phyloP scores from a whole-genome alignment of 2,797 vertebrate genomes.

The Gouania willdenowi region DNA sequence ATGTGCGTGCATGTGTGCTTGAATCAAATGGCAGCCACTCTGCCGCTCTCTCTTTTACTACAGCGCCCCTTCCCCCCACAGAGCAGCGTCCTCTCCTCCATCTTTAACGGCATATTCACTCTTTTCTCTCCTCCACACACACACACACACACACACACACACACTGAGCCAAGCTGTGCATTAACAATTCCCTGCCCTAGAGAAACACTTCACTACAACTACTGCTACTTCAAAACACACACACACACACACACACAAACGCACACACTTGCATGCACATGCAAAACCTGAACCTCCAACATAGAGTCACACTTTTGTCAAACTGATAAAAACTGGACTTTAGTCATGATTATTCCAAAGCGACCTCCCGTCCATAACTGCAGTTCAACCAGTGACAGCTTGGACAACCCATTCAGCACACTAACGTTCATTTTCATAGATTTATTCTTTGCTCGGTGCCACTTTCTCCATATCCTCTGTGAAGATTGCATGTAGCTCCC shows the following conservation, averaged over 20 bases:
- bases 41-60: slow-evolving; percentile 3
- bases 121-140: slow-evolving; percentile 28
- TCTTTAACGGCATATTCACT: slow-evolving; percentile 16
- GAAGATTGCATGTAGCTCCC: no score
- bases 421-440: no score
- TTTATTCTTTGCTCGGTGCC: no score
- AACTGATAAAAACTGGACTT: no score
- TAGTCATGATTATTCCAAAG: no score
- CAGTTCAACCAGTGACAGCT: no score
- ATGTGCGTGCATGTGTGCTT: background rate
- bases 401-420: no score
- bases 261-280: background rate
- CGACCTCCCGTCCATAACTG: no score
- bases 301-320: slow-evolving; percentile 35
- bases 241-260: slow-evolving; percentile 1
- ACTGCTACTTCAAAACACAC: background rate
- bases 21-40: background rate
- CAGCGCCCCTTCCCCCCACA: slow-evolving; percentile 13
- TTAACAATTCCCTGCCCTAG: slow-evolving; percentile 41
- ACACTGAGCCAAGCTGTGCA: slow-evolving; percentile 47
- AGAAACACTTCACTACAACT: slow-evolving; percentile 24
- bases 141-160: slow-evolving; percentile 33
- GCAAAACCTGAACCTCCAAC: slow-evolving; percentile 10
- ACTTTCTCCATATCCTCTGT: no score
- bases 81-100: background rate